Evolutionary conservation across 1,140 invertebrate species (phyloP).

Genomic region (Chlorops oryzae): DNA sequence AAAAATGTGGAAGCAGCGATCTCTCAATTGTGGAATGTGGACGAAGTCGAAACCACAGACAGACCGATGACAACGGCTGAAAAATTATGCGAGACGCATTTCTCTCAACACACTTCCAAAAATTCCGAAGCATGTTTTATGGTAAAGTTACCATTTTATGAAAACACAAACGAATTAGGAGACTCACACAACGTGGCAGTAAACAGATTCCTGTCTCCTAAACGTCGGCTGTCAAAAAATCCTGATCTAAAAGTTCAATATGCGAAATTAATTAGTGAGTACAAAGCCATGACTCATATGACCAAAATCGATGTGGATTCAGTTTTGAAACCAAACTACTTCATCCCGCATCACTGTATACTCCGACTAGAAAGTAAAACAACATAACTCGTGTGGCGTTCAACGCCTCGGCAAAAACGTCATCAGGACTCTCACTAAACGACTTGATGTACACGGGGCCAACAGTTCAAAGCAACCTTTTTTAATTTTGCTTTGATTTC

Average conservation of each 20-base stretch:
- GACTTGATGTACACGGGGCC: constrained; percentile 8
- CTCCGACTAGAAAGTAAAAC: constrained; percentile 15
- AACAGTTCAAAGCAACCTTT: constrained; percentile 18
- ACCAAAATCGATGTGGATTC: constrained; percentile 29
- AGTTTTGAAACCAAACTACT: constrained; percentile 15
- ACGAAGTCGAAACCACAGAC: too few species aligned
- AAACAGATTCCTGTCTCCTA: constrained; percentile 30
- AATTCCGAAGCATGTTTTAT: too few species aligned
- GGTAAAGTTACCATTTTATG: too few species aligned
- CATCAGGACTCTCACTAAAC: too few species aligned
- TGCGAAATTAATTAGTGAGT: constrained; percentile 33
- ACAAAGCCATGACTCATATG: constrained; percentile 37
- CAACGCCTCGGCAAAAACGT: background rate
- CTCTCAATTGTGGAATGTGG: too few species aligned
- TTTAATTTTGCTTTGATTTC: constrained; percentile 39
- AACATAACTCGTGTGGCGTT: constrained; percentile 17
- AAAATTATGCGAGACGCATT: too few species aligned
- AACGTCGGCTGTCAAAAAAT: constrained; percentile 30
- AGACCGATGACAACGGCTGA: too few species aligned
- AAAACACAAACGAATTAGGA: too few species aligned
- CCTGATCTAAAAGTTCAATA: constrained; percentile 19
- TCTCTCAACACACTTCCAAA: too few species aligned
- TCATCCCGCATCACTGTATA: constrained; percentile 35
- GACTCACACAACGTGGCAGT: constrained; percentile 25
- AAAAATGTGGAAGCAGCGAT: too few species aligned